Base-by-base conservation (phyloP, 2,888 invertebrate species). In the Lasioglossum malachurum region DNA sequence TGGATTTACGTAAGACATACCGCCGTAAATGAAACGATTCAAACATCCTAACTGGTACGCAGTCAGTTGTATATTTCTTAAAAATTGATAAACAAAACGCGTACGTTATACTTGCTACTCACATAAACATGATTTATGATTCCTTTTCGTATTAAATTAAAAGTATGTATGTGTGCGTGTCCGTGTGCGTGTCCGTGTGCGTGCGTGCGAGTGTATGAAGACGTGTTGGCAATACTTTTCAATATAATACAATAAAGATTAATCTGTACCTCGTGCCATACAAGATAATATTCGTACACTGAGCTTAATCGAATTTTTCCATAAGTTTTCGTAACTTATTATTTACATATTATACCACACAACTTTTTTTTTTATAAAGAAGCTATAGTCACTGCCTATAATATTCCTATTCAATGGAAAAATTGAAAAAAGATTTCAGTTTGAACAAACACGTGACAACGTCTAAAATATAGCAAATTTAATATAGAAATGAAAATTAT, bases 221-320 rank as follows among this genome's bases (percentile, higher is more conserved):
- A 75, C 67, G 31, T 76, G 90, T 87, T 80, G 90, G 87, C 82
- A 89, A 90, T 89, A 76, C 74, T 74, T 76, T 60, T 82, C 38
- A 23, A 76, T 84, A 80, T 78, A n/a, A 64, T 80, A 80, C 41
- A 60, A 78, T 67, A 41, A 77, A 75, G 46, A 73, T 81, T 41
- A 83, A 85, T 90, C 87, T 87, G 90, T 89, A 87, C 88, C 80
- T 91, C 81, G 87, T 91, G 90, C 89, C 87, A 91, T 91, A 91
- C 82, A 83, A 91, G 64, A 72, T 69, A 75, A 71, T 82, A 78
- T 85, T 80, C 44, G 75, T 85, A 86, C 44, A 69, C 75, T 85
- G 79, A 91, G 78, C 78, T 91, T 83, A 80, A 74, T 82, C 86
- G 7, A 84, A 86, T 82, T 87, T 31, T 88, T 71, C 10, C 23